Evolutionary conservation across 2,888 invertebrate genomes (phyloP), one percentile per base, ranked within the genome.

Genomic region (Papilio elwesi): DNA sequence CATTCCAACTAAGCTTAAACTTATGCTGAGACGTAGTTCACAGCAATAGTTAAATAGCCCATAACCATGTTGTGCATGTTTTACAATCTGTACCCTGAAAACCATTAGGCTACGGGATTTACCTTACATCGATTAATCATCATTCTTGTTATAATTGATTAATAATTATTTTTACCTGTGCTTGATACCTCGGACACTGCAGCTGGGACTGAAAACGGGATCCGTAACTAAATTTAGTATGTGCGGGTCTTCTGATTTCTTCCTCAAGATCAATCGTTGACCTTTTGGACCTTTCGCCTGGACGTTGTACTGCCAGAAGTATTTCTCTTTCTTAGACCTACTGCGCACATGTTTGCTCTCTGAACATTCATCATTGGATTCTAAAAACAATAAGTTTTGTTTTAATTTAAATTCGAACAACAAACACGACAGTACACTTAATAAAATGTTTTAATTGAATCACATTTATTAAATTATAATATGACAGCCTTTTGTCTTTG

Each of bases 231-330:
- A 97, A 85, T 98, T 97, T 75, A 99, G 94, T 59, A 97, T 95
- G 90, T 99, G 98, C 10, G 99, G 99, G 93, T 99, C 98, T 84
- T 97, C 97, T 55, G 97, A 95, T 84, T 97, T 97, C 67, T 97
- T 96, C 88, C 97, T 97, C 81, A 98, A 95, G 65, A 97, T 96
- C 75, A 98, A 94, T 76, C 98, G 94, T 88, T 98, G 98, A 57
- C 99, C 98, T 92, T 99, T 98, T 7, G 99, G 98, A 1, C 99
- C 99, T 91, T 99, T 98, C 1, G 99, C 97, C 91, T 99, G 99
- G 0, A 99, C 98, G 93, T 99, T 99, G 89, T 99, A 99, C 88
- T 99, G 99, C 99, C 99, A 99, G 88, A 99, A 99, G 90, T 95
- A 99, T 75, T 97, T 95, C 84, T 98, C 98, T 80, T 96, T 97